phyloP scores from a whole-genome alignment of 2,888 invertebrate species.

The Cryptophagus acutangulus region DNA sequence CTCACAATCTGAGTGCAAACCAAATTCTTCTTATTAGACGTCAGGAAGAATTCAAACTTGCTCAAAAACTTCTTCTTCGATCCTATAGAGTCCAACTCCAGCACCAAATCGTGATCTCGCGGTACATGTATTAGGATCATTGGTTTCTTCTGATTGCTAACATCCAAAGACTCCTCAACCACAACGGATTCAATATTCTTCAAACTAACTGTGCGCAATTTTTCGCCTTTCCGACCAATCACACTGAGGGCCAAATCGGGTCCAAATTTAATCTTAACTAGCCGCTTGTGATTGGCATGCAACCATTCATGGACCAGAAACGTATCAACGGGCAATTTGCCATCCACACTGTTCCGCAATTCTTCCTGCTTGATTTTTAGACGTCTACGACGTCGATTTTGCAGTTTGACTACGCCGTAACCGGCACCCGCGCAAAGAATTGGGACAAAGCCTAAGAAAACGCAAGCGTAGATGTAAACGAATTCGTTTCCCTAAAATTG shows the following conservation, averaged over 20 bases:
- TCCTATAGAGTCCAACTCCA: conserved; percentile 80
- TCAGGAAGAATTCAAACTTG: conserved; percentile 80
- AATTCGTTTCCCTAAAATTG: conserved; percentile 82
- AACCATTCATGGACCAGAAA: conserved; percentile 94
- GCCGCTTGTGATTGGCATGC: conserved; percentile 82
- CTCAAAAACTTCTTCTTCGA: conserved; percentile 80
- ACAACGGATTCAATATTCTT: conserved; percentile 70
- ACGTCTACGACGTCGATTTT: conserved; percentile 75
- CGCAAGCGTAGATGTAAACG: conserved; percentile 93
- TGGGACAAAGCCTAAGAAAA: conserved; percentile 88
- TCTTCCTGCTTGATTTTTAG: conserved; percentile 81
- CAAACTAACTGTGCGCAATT: conserved; percentile 76
- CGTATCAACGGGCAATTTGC: conserved; percentile 75
- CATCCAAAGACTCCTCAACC: conserved; percentile 85
- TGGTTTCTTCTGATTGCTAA: conserved; percentile 69
- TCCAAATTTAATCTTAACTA: conserved; percentile 85
- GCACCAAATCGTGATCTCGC: conserved; percentile 86
- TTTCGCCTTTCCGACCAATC: conserved; percentile 87
- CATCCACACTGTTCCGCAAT: conserved; percentile 43
- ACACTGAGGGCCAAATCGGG: conserved; percentile 83
- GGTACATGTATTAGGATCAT: conserved; percentile 77
- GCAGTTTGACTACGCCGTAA: conserved; percentile 87
- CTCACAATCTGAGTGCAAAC: conserved; percentile 70
- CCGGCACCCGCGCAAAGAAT: conserved; percentile 88
- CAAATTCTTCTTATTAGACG: conserved; percentile 77